Conservation (phyloP, 2,113 vertebrate species). For the Paramisgurnus dabryanus region DNA sequence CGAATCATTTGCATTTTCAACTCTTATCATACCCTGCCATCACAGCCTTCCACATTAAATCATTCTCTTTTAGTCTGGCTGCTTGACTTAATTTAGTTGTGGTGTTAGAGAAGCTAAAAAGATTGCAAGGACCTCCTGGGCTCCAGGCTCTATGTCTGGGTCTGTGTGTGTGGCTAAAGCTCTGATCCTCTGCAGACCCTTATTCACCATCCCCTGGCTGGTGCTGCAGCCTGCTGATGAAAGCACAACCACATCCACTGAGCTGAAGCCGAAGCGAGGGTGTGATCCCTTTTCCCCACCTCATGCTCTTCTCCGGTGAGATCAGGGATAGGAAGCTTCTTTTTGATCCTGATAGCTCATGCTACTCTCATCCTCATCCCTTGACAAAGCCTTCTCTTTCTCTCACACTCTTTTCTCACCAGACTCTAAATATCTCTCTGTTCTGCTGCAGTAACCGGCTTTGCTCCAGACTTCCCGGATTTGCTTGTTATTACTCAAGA, state of each 20-base stretch:
- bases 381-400: slow-evolving; percentile 62
- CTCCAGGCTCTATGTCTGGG: slow-evolving; percentile 25
- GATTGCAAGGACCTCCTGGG: not conserved
- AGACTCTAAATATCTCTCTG: slow-evolving; percentile 45
- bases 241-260: slow-evolving; percentile 24
- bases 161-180: slow-evolving; percentile 26
- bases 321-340: slow-evolving; percentile 65
- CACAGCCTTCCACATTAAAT: slow-evolving; percentile 42
- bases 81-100: slow-evolving; percentile 35
- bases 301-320: slow-evolving; percentile 53
- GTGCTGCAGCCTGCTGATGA: slow-evolving; percentile 35
- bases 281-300: slow-evolving; percentile 19
- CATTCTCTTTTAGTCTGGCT: slow-evolving; percentile 44
- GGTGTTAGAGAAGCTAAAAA: slow-evolving; percentile 24
- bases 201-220: slow-evolving; percentile 15
- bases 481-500: slow-evolving; percentile 53
- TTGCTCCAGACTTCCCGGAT: slow-evolving; percentile 32
- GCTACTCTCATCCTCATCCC: slow-evolving; percentile 49
- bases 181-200: slow-evolving; percentile 36
- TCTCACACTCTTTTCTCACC: slow-evolving; percentile 36
- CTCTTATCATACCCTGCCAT: slow-evolving; percentile 6
- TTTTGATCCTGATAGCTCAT: slow-evolving; percentile 68
- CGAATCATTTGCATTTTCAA: slow-evolving; percentile 24
- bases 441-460: slow-evolving; percentile 23
- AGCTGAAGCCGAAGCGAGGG: slow-evolving; percentile 18